Base-by-base conservation (phyloP, 92 coral and sea anemone species). In the Ricordea florida region DNA sequence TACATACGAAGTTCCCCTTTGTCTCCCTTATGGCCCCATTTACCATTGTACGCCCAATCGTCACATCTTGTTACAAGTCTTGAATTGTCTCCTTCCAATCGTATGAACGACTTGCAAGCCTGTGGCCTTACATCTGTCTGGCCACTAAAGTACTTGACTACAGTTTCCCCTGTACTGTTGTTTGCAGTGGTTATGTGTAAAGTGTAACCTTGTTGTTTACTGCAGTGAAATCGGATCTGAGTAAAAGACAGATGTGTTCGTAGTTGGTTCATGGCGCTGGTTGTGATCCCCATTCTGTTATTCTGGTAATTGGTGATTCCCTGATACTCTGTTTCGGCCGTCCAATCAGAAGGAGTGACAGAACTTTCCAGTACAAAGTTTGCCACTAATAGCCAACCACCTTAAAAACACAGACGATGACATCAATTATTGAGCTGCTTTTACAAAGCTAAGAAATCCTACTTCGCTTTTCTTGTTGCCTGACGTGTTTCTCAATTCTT, bases 371-470 rank as follows among this genome's bases (percentile, higher is more conserved):
- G 38, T 9, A 76, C 62, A 18, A 33, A 3, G 33, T 36, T 52
- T 9, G 74, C 62, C 27, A 76, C 65, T 18, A 76, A 27, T 16
- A 62, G 59, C 82, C 82, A 76, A 10, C 82, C 82, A 13, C 82
- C 82, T 75, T 21, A 6, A 41, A 40, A 44, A 61, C 38, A 28
- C 38, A 5, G 24, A 61, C 25, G 22, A 29, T 15, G 43, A 61
- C 40, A 40, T 5, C 46, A 40, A 1, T 5, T 11, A 2, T 11
- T 11, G 11, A 40, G 46, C 11, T 11, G 16, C 6, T 40, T 11
- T 40, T 11, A 11, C 11, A 2, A 3, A 0, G 16, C 2, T 40
- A 40, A 6, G 11, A 40, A 5, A 40, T 5, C n/a, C 11, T 0
- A 11, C 11, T 10, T 17, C 46, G 5, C 11, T 2, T 40, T 10